Evolutionary conservation across 1,140 invertebrate genomes (phyloP), one percentile per base, ranked within the genome.

Genomic region (Helicoverpa armigera): DNA sequence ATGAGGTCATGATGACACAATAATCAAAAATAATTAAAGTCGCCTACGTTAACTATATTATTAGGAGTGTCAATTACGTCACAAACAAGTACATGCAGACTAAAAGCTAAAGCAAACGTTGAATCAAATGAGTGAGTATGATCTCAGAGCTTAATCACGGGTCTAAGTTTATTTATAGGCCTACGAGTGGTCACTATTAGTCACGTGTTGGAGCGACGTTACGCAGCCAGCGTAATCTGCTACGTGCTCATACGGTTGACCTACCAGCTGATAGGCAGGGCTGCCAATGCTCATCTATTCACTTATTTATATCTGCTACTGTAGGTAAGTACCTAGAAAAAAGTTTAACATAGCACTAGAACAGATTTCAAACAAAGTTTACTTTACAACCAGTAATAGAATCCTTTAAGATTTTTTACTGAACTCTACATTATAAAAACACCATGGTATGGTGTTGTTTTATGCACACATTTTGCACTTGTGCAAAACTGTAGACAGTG

Each of bases 191-290:
- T 16, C 23, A 74, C 60, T 48, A 74, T 73, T 74, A 73, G 69
- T 80, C 79, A 80, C 79, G 79, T 80, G 79, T 53, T 13, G n/a
- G 9, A 18, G 18, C 50, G 69, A 72, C 50, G 50, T 65, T 74
- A 73, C 70, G 60, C 79, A 73, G 14, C 65, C 48, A 31, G 75
- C 75, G 75, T 77, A 77, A 77, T 77, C 75, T 63, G 0, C 75
- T 63, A 76, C 74, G 75, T 56, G 60, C 12, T 65, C 61, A 77
- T 67, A 77, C 60, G 60, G 53, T 65, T 77, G 75, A 77, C 75
- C 75, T 77, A 53, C 60, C 75, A 77, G 75, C 75, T 77, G 75
- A 77, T 77, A 77, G 14, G 12, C 14, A 67, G 75, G 75, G 75
- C n/a, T 77, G 75, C 14, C 61, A 56, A 50, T 18, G 50, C 13